Percentiles rank a stretch among this genome's conserved stretches.
phyloP scores from a whole-genome alignment of 1,140 invertebrate species.

The Drosophila prosaltans region DNA sequence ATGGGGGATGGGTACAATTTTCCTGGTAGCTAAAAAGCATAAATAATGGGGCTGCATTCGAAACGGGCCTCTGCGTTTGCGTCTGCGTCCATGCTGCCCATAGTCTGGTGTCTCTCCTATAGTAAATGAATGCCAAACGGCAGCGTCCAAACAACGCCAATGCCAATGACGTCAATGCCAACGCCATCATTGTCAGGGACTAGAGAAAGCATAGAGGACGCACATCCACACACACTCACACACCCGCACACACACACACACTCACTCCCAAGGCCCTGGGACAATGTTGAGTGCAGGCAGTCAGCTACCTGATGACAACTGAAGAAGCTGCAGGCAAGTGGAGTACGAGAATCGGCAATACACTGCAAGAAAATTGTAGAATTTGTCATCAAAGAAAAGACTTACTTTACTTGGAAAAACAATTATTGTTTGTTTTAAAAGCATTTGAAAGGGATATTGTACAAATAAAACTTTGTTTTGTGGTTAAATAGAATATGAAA shows the following conservation, averaged over 20 bases:
- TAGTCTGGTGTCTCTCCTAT: constrained; percentile 1
- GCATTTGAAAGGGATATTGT: too few relatives aligned
- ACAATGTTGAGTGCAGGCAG: constrained; percentile 53
- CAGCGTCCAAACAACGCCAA: constrained; percentile 61
- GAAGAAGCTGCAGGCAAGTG: constrained; percentile 33
- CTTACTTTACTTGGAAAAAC: too few relatives aligned
- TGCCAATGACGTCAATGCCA: constrained; percentile 75
- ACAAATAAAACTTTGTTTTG: too few relatives aligned
- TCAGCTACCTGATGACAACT: constrained; percentile 49
- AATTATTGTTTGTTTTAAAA: too few relatives aligned
- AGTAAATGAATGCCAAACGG: constrained; percentile 69
- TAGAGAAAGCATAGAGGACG: constrained; percentile 17
- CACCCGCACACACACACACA: constrained; percentile 18
- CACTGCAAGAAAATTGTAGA: constrained; percentile 10
- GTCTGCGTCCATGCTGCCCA: not conserved
- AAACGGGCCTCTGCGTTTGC: constrained; percentile 9
- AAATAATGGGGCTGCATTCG: constrained; percentile 67
- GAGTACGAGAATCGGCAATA: not conserved
- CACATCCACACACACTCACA: constrained; percentile 15
- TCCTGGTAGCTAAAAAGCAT: constrained; percentile 69
- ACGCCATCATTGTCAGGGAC: constrained; percentile 67
- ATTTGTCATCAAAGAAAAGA: too few relatives aligned
- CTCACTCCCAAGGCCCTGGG: constrained; percentile 32
- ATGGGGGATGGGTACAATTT: constrained; percentile 37
- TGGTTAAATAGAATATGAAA: too few relatives aligned